Evolutionary conservation across 2,797 vertebrate genomes (phyloP).

Genomic region (Muscicapa striata): DNA sequence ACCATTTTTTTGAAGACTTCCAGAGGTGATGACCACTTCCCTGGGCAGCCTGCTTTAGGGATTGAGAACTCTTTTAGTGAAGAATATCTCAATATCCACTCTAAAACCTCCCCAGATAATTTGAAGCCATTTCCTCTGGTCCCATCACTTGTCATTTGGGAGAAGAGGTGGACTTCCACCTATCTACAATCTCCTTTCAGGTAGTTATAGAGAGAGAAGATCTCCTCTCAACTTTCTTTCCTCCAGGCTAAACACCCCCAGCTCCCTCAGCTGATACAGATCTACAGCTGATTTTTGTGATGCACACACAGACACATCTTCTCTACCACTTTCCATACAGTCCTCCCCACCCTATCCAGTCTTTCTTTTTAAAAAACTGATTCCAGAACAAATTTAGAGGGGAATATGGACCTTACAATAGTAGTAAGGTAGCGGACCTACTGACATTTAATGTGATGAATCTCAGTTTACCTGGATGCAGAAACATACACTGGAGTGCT

Average conservation of each 20-base stretch:
- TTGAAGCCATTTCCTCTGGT: neutral
- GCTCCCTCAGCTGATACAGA: neutral
- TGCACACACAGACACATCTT: rapidly evolving
- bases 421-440: neutral
- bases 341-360: neutral
- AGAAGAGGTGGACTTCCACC: neutral
- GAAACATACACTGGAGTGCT: neutral
- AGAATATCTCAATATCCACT: neutral
- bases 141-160: neutral
- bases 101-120: neutral
- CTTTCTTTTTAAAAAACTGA: neutral
- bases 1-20: neutral
- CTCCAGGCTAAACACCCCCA: neutral
- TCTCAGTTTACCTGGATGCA: neutral
- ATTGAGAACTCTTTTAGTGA: neutral
- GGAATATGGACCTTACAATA: neutral
- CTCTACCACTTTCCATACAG: neutral
- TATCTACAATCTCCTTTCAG: neutral
- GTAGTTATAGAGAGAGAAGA: neutral
- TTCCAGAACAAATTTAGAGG: neutral
- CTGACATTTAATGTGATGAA: neutral
- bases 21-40: neutral
- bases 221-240: neutral
- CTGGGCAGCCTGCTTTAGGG: neutral
- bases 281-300: neutral